Evolutionary conservation across 2,888 invertebrate species (phyloP).

Genomic region (Cephus spinipes): DNA sequence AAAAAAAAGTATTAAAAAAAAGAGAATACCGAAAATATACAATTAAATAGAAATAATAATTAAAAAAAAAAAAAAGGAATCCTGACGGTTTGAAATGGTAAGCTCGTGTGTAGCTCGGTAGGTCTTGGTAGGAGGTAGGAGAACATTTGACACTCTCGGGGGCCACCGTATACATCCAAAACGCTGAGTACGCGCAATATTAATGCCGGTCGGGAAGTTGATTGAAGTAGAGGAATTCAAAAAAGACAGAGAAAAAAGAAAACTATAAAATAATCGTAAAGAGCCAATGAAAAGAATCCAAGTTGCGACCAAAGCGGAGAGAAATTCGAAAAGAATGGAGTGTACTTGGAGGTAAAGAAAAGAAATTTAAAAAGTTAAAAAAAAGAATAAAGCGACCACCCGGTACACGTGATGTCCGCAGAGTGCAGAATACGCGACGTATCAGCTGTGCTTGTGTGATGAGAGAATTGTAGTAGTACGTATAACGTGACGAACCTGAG

Average conservation of each 20-base stretch:
- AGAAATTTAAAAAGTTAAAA: constrained; percentile 5
- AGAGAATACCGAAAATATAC: background rate
- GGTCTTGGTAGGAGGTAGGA: constrained; percentile 65
- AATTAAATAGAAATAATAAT: constrained; percentile 21
- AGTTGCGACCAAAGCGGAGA: constrained; percentile 1
- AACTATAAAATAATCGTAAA: constrained; percentile 24
- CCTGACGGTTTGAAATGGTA: constrained; percentile 67
- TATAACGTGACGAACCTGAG: background rate
- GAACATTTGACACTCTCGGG: constrained; percentile 64
- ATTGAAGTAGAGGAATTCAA: background rate
- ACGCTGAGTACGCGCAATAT: constrained; percentile 17
- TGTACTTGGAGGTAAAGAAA: constrained; percentile 3
- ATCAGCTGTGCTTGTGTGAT: constrained; percentile 58
- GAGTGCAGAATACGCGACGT: constrained; percentile 63
- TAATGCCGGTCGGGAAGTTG: background rate
- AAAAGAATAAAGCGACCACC: constrained; percentile 31
- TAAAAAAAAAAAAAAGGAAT: constrained; percentile 55
- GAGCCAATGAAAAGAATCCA: constrained; percentile 20
- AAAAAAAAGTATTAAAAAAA: constrained; percentile 11
- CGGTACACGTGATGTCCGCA: constrained; percentile 44
- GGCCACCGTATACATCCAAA: constrained; percentile 36
- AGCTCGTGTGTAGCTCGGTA: constrained; percentile 67
- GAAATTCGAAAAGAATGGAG: constrained; percentile 11
- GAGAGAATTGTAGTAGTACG: background rate
- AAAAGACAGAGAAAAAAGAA: constrained; percentile 8